Conservation (phyloP, 2,113 vertebrate species). For the Pagrus major region DNA sequence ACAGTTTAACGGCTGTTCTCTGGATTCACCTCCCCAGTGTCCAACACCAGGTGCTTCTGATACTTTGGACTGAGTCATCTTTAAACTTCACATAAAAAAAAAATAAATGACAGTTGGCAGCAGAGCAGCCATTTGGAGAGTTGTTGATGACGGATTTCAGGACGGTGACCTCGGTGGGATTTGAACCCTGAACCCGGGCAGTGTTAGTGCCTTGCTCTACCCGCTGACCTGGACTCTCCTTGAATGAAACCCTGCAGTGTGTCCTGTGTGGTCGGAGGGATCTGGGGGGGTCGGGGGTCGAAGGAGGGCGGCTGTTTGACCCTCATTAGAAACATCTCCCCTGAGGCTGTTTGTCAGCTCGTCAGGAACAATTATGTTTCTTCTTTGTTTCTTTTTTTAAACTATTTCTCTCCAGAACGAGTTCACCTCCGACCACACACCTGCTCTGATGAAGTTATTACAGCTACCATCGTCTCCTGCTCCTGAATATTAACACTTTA, state of each 20-base stretch:
- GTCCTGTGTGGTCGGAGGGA: neutral
- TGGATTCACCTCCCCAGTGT: too few relatives aligned
- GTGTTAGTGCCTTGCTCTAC: neutral
- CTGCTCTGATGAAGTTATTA: too few relatives aligned
- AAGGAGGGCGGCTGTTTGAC: neutral
- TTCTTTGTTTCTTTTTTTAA: neutral
- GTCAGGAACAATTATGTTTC: neutral
- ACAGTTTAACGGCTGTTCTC: neutral
- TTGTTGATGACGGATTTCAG: too few relatives aligned
- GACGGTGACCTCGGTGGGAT: neutral
- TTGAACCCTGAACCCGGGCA: neutral
- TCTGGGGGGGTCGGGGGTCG: neutral
- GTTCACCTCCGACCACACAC: too few relatives aligned
- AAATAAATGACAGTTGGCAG: too few relatives aligned
- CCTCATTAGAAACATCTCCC: neutral
- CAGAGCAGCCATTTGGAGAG: too few relatives aligned
- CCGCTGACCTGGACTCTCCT: neutral
- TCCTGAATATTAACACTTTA: too few relatives aligned
- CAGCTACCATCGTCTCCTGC: too few relatives aligned
- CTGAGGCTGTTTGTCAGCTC: neutral
- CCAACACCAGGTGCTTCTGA: too few relatives aligned
- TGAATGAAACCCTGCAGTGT: neutral
- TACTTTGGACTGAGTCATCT: too few relatives aligned
- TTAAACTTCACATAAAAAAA: too few relatives aligned
- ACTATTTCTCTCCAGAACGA: too few relatives aligned